Percentiles rank a stretch among this genome's conserved stretches.
These are phyloP conservation scores for Bruchidius siliquastri DNA, from an alignment of 2,888 invertebrate species.

Conservation along the genomic window DNA sequence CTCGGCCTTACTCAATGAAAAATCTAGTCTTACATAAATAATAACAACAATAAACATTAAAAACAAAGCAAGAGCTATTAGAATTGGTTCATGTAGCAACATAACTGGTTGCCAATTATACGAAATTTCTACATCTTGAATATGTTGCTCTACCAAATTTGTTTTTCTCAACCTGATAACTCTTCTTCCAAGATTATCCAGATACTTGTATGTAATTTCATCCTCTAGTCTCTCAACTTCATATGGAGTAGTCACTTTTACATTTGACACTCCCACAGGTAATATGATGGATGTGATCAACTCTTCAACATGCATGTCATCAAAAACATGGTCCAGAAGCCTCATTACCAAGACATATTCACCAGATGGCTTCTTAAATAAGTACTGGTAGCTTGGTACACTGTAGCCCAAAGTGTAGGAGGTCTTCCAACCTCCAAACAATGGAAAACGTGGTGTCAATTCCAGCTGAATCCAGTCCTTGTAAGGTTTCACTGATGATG, in stretches of 20 bases:
- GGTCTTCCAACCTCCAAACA: conserved; percentile 99
- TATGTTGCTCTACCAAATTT: conserved; percentile 94
- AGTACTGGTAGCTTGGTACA: conserved; percentile 94
- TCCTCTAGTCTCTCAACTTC: conserved; percentile 69
- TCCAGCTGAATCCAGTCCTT: conserved; percentile 94
- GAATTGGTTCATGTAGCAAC: conserved; percentile 89
- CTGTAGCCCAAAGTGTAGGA: conserved; percentile 91
- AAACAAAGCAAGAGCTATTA: conserved; percentile 85
- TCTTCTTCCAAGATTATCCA: conserved; percentile 89
- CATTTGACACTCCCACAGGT: conserved; percentile 86
- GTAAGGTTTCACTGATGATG: conserved; percentile 82
- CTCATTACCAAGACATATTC: conserved; percentile 83
- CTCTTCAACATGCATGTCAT: conserved; percentile 94
- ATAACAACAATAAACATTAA: conserved; percentile 87
- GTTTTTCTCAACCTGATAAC: conserved; percentile 76
- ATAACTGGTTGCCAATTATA: conserved; percentile 82
- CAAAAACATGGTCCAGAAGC: conserved; percentile 92
- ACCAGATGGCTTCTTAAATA: conserved; percentile 74
- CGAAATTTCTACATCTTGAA: conserved; percentile 86
- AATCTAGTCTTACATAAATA: conserved; percentile 91
- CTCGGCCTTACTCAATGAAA: conserved; percentile 65
- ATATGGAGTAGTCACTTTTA: conserved; percentile 79
- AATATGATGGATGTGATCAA: conserved; percentile 82
- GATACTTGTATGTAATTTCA: conserved; percentile 81
- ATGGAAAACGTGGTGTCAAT: conserved; percentile 91